phyloP scores from a whole-genome alignment of 2,113 vertebrate species.

The Paratilapia polleni region DNA sequence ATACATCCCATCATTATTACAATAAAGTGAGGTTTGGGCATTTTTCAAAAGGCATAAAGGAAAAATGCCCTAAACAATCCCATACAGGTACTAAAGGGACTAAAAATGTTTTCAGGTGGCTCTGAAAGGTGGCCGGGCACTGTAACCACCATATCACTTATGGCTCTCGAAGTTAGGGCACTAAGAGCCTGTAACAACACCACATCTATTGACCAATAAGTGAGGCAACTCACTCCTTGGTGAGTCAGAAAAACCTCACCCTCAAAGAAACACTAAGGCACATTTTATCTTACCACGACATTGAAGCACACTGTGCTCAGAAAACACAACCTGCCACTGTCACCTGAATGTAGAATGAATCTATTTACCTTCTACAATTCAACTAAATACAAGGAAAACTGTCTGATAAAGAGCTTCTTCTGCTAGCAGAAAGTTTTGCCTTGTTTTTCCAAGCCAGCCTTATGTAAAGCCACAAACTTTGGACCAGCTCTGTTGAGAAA shows the following conservation, averaged over 20 bases:
- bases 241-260: conserved; percentile 12
- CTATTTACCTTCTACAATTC: not conserved
- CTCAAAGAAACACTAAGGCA: not conserved
- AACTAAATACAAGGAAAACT: not conserved
- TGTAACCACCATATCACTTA: conserved; percentile 9
- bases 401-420: not conserved
- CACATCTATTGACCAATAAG: conserved; percentile 4
- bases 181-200: conserved; percentile 25
- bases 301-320: not conserved
- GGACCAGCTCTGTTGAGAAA: not conserved
- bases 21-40: not conserved
- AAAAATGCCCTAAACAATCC: not conserved
- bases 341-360: not conserved
- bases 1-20: not conserved
- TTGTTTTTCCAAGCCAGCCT: no score
- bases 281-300: not conserved
- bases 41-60: not conserved
- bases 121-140: conserved; percentile 17
- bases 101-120: conserved; percentile 9
- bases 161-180: conserved; percentile 2
- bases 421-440: not conserved
- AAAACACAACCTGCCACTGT: not conserved
- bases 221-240: not conserved
- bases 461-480: not conserved
- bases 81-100: not conserved